These are phyloP conservation scores for Neopipo cinnamomea DNA, from an alignment of 2,113 vertebrate genomes.

Conservation along the genomic window DNA sequence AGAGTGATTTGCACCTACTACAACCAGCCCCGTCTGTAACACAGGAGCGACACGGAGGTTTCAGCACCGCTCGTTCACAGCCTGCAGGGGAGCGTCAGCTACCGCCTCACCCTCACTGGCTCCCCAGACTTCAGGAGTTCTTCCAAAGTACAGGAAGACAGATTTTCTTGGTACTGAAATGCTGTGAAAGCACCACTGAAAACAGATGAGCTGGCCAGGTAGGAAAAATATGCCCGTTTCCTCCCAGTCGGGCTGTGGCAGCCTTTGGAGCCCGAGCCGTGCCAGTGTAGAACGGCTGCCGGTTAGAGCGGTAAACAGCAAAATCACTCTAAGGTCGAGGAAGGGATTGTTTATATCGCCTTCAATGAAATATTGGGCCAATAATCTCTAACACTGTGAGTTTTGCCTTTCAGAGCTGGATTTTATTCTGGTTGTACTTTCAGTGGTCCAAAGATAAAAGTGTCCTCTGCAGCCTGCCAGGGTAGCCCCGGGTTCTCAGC, in stretches of 20 bases:
- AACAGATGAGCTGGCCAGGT: neutral
- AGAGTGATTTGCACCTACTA: neutral
- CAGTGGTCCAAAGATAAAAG: neutral
- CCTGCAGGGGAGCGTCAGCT: neutral
- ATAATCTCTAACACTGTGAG: neutral
- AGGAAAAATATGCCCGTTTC: neutral
- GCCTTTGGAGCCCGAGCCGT: neutral
- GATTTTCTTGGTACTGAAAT: neutral
- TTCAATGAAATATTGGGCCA: neutral
- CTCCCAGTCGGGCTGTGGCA: neutral
- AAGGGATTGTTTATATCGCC: neutral
- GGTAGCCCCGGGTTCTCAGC: neutral
- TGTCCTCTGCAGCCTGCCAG: neutral
- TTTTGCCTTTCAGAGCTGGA: neutral
- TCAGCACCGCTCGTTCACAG: neutral
- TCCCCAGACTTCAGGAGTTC: neutral
- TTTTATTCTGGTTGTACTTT: neutral
- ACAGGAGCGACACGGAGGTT: neutral
- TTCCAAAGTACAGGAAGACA: neutral
- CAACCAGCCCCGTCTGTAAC: rapidly evolving
- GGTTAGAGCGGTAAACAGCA: neutral
- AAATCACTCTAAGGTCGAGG: neutral
- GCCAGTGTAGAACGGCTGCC: neutral
- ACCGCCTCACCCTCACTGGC: neutral
- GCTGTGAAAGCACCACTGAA: neutral